phyloP scores from a whole-genome alignment of 2,888 invertebrate species.

The Steinernema carpocapsae region DNA sequence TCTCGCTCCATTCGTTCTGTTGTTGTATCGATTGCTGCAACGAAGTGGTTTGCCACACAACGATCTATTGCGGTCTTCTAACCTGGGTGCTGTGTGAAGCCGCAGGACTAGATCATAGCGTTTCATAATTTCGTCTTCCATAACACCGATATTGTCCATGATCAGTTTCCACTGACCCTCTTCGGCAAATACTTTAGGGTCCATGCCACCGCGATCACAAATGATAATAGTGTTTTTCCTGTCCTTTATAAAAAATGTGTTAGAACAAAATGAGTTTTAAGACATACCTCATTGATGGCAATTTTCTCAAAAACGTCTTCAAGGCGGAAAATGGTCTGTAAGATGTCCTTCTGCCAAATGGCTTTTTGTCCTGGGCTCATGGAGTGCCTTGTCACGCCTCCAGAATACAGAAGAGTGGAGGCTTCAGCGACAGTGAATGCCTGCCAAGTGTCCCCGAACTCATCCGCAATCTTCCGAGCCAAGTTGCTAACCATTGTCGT shows the following conservation, averaged over 20 bases:
- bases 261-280: conserved; percentile 33
- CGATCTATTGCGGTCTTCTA: neutral
- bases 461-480: conserved; percentile 33
- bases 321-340: conserved; percentile 47
- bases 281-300: conserved; percentile 41
- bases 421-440: conserved; percentile 47
- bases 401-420: conserved; percentile 45
- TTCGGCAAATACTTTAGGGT: conserved; percentile 45
- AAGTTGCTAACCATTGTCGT: conserved; percentile 43
- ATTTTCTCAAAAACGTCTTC: conserved; percentile 52
- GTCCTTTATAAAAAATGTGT: neutral
- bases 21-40: neutral
- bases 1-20: conserved; percentile 38
- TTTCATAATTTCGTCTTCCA: conserved; percentile 40
- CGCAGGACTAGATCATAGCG: conserved; percentile 47
- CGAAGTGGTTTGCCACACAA: conserved; percentile 35
- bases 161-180: conserved; percentile 41
- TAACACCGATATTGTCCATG: conserved; percentile 37
- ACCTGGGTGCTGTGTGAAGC: conserved; percentile 46
- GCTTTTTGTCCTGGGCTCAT: conserved; percentile 41
- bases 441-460: conserved; percentile 43
- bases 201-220: conserved; percentile 50
- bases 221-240: conserved; percentile 44
- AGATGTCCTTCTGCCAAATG: conserved; percentile 46
- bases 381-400: conserved; percentile 43